phyloP scores from a whole-genome alignment of 2,113 vertebrate species.

The Cololabis saira region DNA sequence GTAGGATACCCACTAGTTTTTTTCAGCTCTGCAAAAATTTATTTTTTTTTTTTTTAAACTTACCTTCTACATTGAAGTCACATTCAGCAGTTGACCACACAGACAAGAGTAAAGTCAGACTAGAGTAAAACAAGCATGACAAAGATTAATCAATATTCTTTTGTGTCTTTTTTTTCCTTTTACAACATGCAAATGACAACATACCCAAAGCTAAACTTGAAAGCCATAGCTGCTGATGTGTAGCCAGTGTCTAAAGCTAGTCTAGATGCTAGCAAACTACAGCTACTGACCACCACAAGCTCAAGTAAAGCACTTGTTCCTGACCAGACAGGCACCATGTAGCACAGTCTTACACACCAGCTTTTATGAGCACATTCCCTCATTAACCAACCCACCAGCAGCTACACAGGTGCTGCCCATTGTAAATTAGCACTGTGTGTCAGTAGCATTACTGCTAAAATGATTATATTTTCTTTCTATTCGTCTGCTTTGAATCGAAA shows the following conservation, averaged over 20 bases:
- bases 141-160: no score
- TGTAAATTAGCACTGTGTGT: slow-evolving; percentile 6
- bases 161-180: no score
- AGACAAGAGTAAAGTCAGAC: slow-evolving; percentile 38
- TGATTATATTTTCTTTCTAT: no score
- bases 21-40: no score
- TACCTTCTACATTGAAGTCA: slow-evolving; percentile 26
- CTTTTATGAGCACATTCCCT: slow-evolving; percentile 25
- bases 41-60: no score
- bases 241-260: slow-evolving; percentile 58
- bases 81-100: background rate
- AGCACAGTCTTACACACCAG: accelerated
- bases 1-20: no score
- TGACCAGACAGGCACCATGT: background rate
- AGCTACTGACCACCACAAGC: slow-evolving; percentile 24
- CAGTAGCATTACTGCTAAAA: no score
- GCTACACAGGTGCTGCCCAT: slow-evolving; percentile 6
- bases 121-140: slow-evolving; percentile 29
- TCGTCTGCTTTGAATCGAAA: no score
- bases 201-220: slow-evolving; percentile 13
- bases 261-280: slow-evolving; percentile 43
- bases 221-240: slow-evolving; percentile 51
- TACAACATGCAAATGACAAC: background rate
- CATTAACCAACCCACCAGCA: background rate
- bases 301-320: background rate